Evolutionary conservation across 2,797 vertebrate genomes (phyloP).

Genomic region (Triplophysa yarkandensis): DNA sequence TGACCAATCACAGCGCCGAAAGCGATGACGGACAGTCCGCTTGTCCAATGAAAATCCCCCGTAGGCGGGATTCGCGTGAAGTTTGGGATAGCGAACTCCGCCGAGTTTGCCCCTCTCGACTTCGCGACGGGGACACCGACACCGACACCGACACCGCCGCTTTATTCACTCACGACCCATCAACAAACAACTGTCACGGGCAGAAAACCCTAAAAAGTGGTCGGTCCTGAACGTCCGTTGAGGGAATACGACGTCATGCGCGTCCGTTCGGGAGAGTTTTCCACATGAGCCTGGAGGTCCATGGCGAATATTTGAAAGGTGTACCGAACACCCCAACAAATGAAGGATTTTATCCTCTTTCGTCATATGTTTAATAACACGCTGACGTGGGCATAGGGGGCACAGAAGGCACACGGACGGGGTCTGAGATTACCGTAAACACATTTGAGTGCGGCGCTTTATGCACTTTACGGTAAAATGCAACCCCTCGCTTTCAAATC

Average conservation of each 20-base stretch:
- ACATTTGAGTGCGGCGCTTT: neutral
- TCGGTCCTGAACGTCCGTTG: constrained; percentile 4
- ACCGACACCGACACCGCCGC: neutral
- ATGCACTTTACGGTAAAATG: constrained; percentile 19
- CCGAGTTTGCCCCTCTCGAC: constrained; percentile 67
- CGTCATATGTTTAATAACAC: constrained; percentile 46
- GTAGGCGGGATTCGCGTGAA: constrained; percentile 56
- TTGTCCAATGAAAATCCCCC: constrained; percentile 61
- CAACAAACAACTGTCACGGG: neutral
- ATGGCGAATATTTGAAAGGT: constrained; percentile 63
- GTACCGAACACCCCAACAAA: no score
- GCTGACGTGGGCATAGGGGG: constrained; percentile 52
- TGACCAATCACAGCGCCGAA: constrained; percentile 64
- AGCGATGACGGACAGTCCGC: constrained; percentile 43
- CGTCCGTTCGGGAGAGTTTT: constrained; percentile 44
- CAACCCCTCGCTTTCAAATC: constrained; percentile 31
- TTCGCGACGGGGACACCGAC: constrained; percentile 54
- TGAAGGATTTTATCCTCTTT: no score
- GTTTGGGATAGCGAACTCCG: constrained; percentile 65
- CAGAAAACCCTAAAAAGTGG: neutral
- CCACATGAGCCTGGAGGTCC: constrained; percentile 42
- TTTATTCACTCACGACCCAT: constrained; percentile 12
- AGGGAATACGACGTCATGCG: neutral
- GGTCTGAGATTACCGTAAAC: constrained; percentile 41
- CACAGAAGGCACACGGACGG: constrained; percentile 34